Evolutionary conservation across 1,140 invertebrate species (phyloP), one percentile per base, ranked within the genome.

Genomic region (Nymphalis io): DNA sequence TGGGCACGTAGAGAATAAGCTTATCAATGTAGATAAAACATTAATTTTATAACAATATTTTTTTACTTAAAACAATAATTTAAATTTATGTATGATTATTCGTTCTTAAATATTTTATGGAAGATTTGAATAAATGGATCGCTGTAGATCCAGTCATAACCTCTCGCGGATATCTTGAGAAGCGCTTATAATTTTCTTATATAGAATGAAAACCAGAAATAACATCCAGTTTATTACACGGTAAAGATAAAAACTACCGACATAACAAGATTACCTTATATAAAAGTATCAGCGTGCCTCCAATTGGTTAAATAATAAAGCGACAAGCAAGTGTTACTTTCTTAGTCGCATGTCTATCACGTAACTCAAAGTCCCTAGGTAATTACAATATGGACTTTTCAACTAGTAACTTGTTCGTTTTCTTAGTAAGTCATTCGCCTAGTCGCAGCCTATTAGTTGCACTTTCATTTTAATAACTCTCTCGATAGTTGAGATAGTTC

Each of bases 381-480:
- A 27, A 27, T 55, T 55, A 44, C 39, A 42, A 62, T 60, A 60
- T 67, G 60, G 63, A 62, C n/a, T 68, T 66, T 59, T 71, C 73
- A 61, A 67, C 60, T 68, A 60, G 38, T 67, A 74, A 21, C 53
- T 33, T 62, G 62, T 69, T 62, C 53, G 57, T 69, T 63, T 55
- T 59, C 65, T 51, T 59, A 20, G 44, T 55, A 42, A 68, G 58
- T 51, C 42, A 59, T 68, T 68, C n/a, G 44, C 27, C 64, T 64
- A 39, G 23, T 69, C 64, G 33, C 40, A 57, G n/a, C 66, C 77
- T 82, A 88, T 89, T 89, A 84, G 87, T 84, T 75, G 82, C 87
- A 88, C 87, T 89, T 89, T 89, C 87, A 68, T 88, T 83, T 80
- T 66, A 82, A 81, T 84, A 73, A 77, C 79, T 81, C 73, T 78